These are phyloP conservation scores for Melitaea athalia DNA, from an alignment of 2,888 invertebrate species.

Conservation along the genomic window DNA sequence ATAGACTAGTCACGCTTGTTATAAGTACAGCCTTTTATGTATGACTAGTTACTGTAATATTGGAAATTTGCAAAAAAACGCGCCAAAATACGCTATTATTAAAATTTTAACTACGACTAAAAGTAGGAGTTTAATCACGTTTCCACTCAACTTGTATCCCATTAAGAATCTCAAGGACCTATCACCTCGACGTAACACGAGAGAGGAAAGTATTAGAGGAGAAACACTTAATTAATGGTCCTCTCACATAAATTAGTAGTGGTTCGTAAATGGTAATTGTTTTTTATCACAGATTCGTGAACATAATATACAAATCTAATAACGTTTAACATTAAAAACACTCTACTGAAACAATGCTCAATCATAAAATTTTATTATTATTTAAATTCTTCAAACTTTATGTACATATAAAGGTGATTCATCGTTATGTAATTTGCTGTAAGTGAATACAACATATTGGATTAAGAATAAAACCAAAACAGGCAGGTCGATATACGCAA, in stretches of 20 bases:
- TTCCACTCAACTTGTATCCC: constrained; percentile 24
- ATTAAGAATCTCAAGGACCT: constrained; percentile 31
- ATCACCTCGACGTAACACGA: constrained; percentile 30
- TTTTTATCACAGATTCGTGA: neutral
- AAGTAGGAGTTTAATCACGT: constrained; percentile 24
- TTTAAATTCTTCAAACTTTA: neutral
- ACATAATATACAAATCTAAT: neutral
- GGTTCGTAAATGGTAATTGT: constrained; percentile 1
- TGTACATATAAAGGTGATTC: constrained; percentile 35
- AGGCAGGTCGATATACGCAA: constrained; percentile 59
- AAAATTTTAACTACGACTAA: constrained; percentile 10
- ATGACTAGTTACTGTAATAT: too few species aligned
- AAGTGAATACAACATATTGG: constrained; percentile 37
- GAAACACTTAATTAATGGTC: constrained; percentile 27
- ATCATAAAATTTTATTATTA: constrained; percentile 14
- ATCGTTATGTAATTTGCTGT: constrained; percentile 37
- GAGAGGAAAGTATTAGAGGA: constrained; percentile 24
- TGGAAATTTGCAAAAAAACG: neutral
- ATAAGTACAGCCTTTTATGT: too few species aligned
- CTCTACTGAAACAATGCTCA: neutral
- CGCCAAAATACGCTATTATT: constrained; percentile 4
- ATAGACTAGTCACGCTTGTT: too few species aligned
- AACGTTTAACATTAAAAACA: neutral
- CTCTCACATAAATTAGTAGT: constrained; percentile 12
- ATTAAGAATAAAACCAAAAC: constrained; percentile 49